Conservation (phyloP, 2,113 vertebrate species). For the Gymnarchus niloticus region DNA sequence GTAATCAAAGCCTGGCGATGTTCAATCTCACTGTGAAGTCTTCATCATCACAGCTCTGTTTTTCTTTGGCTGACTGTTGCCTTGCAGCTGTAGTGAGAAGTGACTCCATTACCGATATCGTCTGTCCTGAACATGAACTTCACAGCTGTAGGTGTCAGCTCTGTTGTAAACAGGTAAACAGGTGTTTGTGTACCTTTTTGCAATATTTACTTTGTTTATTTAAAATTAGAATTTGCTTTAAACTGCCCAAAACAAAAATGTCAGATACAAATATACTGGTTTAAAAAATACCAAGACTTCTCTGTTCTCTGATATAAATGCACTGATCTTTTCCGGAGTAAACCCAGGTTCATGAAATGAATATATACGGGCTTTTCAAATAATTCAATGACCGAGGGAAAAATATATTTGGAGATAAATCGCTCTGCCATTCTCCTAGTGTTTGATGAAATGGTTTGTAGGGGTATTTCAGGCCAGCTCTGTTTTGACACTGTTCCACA, state of each 20-base stretch:
- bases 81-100: background rate
- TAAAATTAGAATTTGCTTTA: background rate
- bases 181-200: background rate
- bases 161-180: background rate
- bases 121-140: background rate
- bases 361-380: constrained; percentile 1
- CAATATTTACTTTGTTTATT: background rate
- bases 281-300: background rate
- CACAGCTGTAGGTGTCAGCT: background rate
- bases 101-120: background rate
- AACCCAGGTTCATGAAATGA: background rate
- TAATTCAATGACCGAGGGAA: background rate
- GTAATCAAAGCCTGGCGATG: background rate
- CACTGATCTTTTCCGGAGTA: background rate
- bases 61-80: background rate
- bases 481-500: background rate
- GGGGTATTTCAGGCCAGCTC: background rate
- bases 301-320: background rate
- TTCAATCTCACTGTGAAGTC: background rate
- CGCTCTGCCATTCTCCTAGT: background rate
- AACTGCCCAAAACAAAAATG: background rate
- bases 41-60: background rate
- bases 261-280: background rate
- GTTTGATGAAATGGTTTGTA: background rate
- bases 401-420: background rate